Base-by-base conservation (phyloP, 2,888 invertebrate species). In the Cecidostiba fungosa region DNA sequence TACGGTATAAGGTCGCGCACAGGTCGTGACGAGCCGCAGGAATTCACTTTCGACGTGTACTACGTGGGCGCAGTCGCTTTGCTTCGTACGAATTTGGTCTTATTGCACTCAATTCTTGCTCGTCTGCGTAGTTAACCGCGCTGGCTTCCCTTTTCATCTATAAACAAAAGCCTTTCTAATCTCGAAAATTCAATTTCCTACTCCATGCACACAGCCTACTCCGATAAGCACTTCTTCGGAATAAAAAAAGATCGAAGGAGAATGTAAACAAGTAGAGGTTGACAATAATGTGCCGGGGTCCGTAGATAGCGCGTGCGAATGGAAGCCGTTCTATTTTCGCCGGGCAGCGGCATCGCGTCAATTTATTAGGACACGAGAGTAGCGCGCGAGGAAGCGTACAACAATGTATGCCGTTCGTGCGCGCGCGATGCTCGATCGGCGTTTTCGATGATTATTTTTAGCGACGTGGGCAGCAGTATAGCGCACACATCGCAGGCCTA, bases 361-460 rank as follows among this genome's bases (percentile, higher is more conserved):
- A 59, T 77, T 77, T 83, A 83, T 59, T 83, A 23, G 59, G 72
- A 36, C 72, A 77, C 76, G 36, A 26, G 26, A 26, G 26, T 0
- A 59, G 23, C 59, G 54, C 54, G 54, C 54, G 50, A 50, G 50
- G 19, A 50, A 50, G 19, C n/a, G 19, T 6, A 23, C 29, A 16
- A 76, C 50, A 82, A 39, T 23, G 69, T 66, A 47, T 39, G 47
- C 29, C 39, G 70, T 36, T 5, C 16, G 70, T 36, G 19, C 16
- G 32, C 76, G n/a, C 32, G 26, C 39, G 36, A 66, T 39, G 79
- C 70, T 70, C 80, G 82, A 86, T 86, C 76, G 77, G 86, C 80
- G 80, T 83, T 83, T 86, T 86, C 79, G 77, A 62, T 74, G 77
- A 86, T 83, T 86, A 86, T 86, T 86, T 86, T 79, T 86, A 86